Conservation (phyloP, 2,888 invertebrate genomes). For the Diachrysia chrysitis region DNA sequence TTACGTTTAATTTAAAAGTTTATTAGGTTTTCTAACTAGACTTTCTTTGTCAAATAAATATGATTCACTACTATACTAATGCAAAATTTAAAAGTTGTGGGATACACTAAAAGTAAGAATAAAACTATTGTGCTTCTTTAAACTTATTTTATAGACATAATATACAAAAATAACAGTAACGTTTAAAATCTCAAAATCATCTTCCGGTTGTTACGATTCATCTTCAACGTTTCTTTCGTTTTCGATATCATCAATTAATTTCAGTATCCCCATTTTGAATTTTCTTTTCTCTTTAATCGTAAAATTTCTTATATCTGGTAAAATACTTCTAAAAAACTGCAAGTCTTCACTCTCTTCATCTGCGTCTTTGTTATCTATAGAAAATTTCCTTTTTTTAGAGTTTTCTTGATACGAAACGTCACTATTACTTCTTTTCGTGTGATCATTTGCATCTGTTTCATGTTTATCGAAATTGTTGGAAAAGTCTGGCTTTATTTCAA, state of each 20-base stretch:
- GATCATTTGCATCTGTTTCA: slow-evolving; percentile 13
- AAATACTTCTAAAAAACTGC: slow-evolving; percentile 86
- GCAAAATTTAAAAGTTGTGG: too few species aligned
- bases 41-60: neutral
- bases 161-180: neutral
- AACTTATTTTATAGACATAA: neutral
- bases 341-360: slow-evolving; percentile 69
- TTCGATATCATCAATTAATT: slow-evolving; percentile 83
- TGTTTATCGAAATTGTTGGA: slow-evolving; percentile 20
- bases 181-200: neutral
- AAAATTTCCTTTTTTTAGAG: slow-evolving; percentile 45
- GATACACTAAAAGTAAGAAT: neutral
- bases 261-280: slow-evolving; percentile 86
- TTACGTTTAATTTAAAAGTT: slow-evolving; percentile 14
- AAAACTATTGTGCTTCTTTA: neutral
- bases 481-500: slow-evolving; percentile 57
- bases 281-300: slow-evolving; percentile 86
- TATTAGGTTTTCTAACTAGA: neutral
- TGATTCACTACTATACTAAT: neutral
- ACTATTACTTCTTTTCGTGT: slow-evolving; percentile 21
- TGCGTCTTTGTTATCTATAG: slow-evolving; percentile 30
- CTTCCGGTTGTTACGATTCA: neutral
- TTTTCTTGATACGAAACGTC: slow-evolving; percentile 32
- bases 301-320: slow-evolving; percentile 85
- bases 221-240: slow-evolving; percentile 52